A percentile compares a stretch with the other conserved stretches of the same genome.
Evolutionary conservation across 2,113 vertebrate genomes (phyloP).

Genomic region (Empidonax traillii): DNA sequence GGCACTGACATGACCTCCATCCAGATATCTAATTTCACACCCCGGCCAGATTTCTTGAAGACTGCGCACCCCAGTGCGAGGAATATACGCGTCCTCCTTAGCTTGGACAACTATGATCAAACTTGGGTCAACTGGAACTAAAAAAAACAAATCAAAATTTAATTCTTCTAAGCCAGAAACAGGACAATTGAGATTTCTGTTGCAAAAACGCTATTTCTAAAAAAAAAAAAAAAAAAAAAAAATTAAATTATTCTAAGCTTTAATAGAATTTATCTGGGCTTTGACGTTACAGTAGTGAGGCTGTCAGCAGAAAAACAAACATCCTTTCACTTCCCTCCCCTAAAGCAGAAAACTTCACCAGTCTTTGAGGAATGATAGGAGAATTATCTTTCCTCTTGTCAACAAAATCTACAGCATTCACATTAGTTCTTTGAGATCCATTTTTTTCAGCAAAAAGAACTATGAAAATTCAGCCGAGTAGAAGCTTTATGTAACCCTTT

Average conservation of each 20-base stretch:
- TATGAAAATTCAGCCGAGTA: background rate
- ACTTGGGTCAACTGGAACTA: constrained; percentile 95
- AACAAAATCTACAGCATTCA: background rate
- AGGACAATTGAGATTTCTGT: background rate
- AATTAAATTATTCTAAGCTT: background rate
- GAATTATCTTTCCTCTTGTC: background rate
- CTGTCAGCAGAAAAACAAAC: background rate
- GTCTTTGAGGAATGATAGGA: background rate
- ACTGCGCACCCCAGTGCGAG: constrained; percentile 92
- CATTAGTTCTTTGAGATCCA: background rate
- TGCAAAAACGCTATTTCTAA: background rate
- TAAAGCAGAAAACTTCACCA: background rate
- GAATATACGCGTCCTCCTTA: constrained; percentile 94
- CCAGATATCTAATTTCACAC: constrained; percentile 93
- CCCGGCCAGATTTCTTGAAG: constrained; percentile 96
- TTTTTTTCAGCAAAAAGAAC: background rate
- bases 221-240: background rate
- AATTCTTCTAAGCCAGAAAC: background rate
- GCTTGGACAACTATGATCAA: constrained; percentile 95
- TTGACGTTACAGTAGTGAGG: background rate
- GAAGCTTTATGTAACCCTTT: background rate
- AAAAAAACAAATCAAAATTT: background rate
- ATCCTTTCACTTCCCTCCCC: background rate
- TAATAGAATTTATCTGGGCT: background rate
- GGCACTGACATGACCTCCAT: constrained; percentile 94